phyloP scores from a whole-genome alignment of 1,140 invertebrate species.

The Phortica variegata region DNA sequence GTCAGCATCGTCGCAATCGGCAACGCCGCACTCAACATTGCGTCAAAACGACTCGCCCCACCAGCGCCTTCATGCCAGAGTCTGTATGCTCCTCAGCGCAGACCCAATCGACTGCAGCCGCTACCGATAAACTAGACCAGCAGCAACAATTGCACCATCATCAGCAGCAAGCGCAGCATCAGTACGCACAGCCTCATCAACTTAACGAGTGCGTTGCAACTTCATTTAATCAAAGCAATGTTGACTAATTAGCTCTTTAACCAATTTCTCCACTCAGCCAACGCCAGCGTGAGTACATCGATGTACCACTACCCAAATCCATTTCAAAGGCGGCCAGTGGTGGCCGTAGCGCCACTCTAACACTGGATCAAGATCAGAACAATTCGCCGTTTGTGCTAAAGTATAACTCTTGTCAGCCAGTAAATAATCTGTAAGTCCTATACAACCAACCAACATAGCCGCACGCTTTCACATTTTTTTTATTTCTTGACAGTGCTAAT shows the following conservation, averaged over 20 bases:
- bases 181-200: conserved; percentile 33
- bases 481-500: conserved; percentile 24
- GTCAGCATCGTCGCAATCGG: conserved; percentile 37
- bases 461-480: neutral
- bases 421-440: conserved; percentile 48
- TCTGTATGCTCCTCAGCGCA: conserved; percentile 49
- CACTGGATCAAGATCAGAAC: conserved; percentile 10
- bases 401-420: conserved; percentile 48
- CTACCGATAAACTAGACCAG: conserved; percentile 48
- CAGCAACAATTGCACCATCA: conserved; percentile 37
- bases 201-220: conserved; percentile 40
- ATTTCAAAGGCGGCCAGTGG: conserved; percentile 40
- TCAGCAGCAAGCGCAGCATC: conserved; percentile 46
- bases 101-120: conserved; percentile 48
- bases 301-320: conserved; percentile 55
- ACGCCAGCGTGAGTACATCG: conserved; percentile 51
- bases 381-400: conserved; percentile 46
- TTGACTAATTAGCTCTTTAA: neutral
- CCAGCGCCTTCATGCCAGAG: conserved; percentile 44
- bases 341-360: conserved; percentile 13
- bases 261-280: conserved; percentile 13
- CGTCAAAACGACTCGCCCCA: conserved; percentile 33
- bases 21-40: conserved; percentile 39
- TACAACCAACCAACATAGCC: neutral
- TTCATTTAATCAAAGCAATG: conserved; percentile 20